Percentiles rank a stretch among this genome's conserved stretches.
Conservation (phyloP, 2,113 vertebrate species). For the Geothlypis trichas region DNA sequence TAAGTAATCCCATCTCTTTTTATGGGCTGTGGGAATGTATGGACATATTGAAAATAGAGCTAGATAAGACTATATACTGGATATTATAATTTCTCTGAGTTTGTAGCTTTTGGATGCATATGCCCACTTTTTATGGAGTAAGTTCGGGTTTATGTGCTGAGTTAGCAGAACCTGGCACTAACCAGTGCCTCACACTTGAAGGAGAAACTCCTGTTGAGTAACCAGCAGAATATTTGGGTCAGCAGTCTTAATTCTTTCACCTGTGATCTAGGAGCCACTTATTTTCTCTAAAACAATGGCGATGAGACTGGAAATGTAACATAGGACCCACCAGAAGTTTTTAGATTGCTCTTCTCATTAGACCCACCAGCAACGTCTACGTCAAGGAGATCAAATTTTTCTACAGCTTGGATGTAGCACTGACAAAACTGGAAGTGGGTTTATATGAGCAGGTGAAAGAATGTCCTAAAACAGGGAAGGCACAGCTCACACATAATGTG, state of each 20-base stretch:
- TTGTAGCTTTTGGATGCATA: neutral
- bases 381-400: neutral
- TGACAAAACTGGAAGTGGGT: neutral
- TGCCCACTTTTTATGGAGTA: neutral
- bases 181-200: neutral
- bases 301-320: neutral
- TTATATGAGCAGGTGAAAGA: neutral
- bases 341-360: neutral
- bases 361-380: neutral
- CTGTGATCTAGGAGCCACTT: neutral
- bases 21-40: neutral
- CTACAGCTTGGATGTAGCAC: neutral
- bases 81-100: neutral
- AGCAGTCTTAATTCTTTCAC: neutral
- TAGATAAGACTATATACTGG: neutral
- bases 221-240: neutral
- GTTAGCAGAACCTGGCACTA: neutral
- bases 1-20: neutral
- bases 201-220: neutral
- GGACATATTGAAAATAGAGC: neutral
- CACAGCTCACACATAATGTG: fast-evolving
- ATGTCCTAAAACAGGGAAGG: neutral
- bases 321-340: neutral
- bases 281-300: neutral
- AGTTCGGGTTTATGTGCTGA: neutral